Base-by-base conservation (phyloP, 1,140 invertebrate genomes). In the Drosophila varians region DNA sequence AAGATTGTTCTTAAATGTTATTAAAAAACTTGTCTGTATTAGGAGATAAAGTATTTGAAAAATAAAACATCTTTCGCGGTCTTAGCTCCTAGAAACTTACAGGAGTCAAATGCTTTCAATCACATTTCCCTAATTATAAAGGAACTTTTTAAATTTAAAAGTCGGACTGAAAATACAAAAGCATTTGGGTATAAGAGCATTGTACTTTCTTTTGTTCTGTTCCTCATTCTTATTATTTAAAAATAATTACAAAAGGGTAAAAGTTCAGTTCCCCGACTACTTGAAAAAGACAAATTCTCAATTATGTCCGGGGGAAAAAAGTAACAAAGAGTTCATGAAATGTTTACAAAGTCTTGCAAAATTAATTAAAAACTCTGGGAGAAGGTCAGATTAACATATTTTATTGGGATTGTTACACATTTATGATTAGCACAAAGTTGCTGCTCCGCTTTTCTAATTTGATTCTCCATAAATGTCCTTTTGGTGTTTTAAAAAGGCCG, bases 331-430 rank as follows among this genome's bases (percentile, higher is more conserved):
- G 7, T 51, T 65, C 23, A 31, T 64, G 51, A 38, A 49, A 65
- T 64, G 28, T 4, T 14, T 11, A 48, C 18, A 65, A 65, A 65
- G 61, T 65, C 42, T 51, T 18, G 25, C 60, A 21, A 65, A 65
- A 51, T 51, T 65, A 65, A 65, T 65, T 65, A 51, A 49, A 11
- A 31, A 31, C 11, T 31, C 3, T n/a, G 51, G 25, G 6, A 19
- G 11, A 18, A 55, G 31, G 23, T 16, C 8, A 7, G n/a, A 14
- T 3, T 56, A 18, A 16, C 25, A 23, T 60, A 31, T 36, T 19
- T 23, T 12, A 40, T 16, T 4, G 28, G 9, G 2, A 31, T n/a
- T 31, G 26, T 28, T 4, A 3, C 9, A 31, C 28, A 11, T 31
- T 31, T 3, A 11, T 31, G 9, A 31, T 31, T 11, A 31, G 28